Percentiles rank a stretch among this genome's conserved stretches.
These are phyloP conservation scores for Netelia inedita DNA, from an alignment of 2,888 invertebrate genomes.

Conservation along the genomic window DNA sequence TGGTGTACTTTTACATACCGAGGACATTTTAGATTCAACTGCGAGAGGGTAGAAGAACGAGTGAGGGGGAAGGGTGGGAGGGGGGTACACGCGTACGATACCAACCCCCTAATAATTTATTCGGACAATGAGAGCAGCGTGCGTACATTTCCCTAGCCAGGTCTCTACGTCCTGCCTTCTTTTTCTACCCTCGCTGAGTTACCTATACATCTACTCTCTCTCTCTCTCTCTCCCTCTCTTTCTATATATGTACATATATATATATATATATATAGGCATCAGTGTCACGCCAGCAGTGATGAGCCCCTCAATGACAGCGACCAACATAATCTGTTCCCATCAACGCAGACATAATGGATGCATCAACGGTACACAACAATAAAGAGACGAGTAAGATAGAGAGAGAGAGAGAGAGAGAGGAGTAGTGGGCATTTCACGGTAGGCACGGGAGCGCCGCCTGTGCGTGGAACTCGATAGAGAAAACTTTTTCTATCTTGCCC, in stretches of 20 bases:
- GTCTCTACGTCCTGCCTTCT: conserved; percentile 39
- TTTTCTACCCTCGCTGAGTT: conserved; percentile 53
- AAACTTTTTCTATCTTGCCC: conserved; percentile 32
- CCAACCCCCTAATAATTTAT: conserved; percentile 77
- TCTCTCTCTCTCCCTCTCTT: conserved; percentile 8
- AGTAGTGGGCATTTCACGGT: conserved; percentile 74
- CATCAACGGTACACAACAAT: conserved; percentile 79
- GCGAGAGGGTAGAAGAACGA: too few species aligned
- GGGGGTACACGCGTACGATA: conserved; percentile 56
- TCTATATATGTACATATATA: conserved; percentile 29
- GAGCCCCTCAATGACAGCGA: conserved; percentile 83
- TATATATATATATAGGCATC: conserved; percentile 74
- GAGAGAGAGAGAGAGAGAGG: conserved; percentile 58
- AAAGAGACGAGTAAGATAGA: conserved; percentile 53
- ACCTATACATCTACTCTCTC: conserved; percentile 8
- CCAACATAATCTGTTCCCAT: conserved; percentile 84
- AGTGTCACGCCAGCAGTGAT: conserved; percentile 80
- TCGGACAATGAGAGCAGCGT: conserved; percentile 78
- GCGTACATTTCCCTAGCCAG: conserved; percentile 59
- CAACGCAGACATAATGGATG: conserved; percentile 83
- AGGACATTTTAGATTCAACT: conserved; percentile 23
- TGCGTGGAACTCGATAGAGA: conserved; percentile 72
- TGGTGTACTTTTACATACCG: conserved; percentile 43
- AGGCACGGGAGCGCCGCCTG: conserved; percentile 63
- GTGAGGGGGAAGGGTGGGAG: conserved; percentile 56